These are phyloP conservation scores for Garra rufa DNA, from an alignment of 2,113 vertebrate genomes.

Conservation along the genomic window DNA sequence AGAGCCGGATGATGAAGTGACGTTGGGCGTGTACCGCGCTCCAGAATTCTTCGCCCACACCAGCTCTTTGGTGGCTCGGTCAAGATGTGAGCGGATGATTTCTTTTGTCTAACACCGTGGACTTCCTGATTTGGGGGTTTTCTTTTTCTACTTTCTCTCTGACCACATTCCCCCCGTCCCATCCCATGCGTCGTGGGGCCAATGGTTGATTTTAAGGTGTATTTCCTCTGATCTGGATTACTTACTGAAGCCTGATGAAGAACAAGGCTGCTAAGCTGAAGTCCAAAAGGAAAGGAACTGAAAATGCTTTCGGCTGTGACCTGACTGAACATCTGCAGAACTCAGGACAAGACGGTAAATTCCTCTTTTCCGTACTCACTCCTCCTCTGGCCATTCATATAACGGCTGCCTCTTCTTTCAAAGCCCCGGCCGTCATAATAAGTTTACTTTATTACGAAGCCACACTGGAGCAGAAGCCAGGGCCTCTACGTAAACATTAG, in stretches of 20 bases:
- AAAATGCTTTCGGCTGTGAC: conserved; percentile 94
- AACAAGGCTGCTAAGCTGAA: conserved; percentile 98
- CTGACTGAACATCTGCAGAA: conserved; percentile 92
- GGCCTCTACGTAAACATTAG: conserved; percentile 40
- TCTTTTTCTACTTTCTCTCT: conserved; percentile 47
- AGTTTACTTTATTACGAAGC: conserved; percentile 19
- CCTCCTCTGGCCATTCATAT: conserved; percentile 32
- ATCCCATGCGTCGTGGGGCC: conserved; percentile 51
- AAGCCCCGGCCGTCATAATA: not conserved
- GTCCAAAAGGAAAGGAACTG: conserved; percentile 91
- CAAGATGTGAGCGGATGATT: conserved; percentile 77
- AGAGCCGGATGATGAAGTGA: conserved; percentile 63
- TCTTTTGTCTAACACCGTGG: conserved; percentile 62
- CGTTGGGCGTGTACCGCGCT: conserved; percentile 65
- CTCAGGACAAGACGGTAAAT: conserved; percentile 95
- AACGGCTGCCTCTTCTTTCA: conserved; percentile 7
- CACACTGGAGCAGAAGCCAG: not conserved
- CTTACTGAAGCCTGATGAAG: conserved; percentile 90
- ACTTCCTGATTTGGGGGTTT: conserved; percentile 61
- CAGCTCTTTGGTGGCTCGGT: conserved; percentile 52
- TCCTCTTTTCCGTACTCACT: conserved; percentile 18
- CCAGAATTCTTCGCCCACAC: conserved; percentile 60
- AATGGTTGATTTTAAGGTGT: conserved; percentile 53
- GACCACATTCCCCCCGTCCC: conserved; percentile 43
- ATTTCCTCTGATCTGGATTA: conserved; percentile 68